Evolutionary conservation across 2,797 vertebrate species (phyloP).

Genomic region (Arctocebus calabarensis): DNA sequence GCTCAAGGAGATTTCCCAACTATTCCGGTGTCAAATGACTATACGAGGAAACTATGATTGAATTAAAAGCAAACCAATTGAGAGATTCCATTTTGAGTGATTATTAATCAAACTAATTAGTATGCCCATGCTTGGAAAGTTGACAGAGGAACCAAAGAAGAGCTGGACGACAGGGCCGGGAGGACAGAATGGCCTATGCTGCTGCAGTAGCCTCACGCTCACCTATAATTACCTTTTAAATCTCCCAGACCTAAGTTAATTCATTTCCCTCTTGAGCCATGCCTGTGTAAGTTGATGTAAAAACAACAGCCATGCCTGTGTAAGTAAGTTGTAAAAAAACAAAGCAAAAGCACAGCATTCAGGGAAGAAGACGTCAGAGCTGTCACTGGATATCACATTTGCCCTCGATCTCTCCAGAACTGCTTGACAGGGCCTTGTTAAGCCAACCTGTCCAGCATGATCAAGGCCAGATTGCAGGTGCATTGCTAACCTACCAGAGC

Average conservation of each 20-base stretch:
- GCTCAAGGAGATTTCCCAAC: neutral
- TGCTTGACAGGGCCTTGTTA: neutral
- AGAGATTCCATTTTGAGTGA: neutral
- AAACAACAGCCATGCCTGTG: neutral
- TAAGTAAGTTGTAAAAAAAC: neutral
- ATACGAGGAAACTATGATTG: neutral
- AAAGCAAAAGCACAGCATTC: neutral
- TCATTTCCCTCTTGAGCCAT: neutral
- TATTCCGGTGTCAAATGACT: neutral
- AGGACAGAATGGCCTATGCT: neutral
- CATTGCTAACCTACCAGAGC: neutral
- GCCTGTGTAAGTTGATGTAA: neutral
- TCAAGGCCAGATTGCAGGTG: neutral
- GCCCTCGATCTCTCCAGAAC: neutral
- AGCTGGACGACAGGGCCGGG: neutral
- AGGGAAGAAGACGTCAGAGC: neutral
- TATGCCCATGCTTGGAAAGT: neutral
- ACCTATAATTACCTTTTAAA: neutral
- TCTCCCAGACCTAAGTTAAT: neutral
- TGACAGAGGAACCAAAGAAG: neutral
- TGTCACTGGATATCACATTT: neutral
- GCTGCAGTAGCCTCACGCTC: neutral
- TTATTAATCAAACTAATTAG: neutral
- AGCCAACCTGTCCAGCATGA: neutral
- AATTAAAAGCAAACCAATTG: neutral